A percentile compares a stretch with the other conserved stretches of the same genome.
These are phyloP conservation scores for Mellilla xanthometata DNA, from an alignment of 2,888 invertebrate species.

Conservation along the genomic window DNA sequence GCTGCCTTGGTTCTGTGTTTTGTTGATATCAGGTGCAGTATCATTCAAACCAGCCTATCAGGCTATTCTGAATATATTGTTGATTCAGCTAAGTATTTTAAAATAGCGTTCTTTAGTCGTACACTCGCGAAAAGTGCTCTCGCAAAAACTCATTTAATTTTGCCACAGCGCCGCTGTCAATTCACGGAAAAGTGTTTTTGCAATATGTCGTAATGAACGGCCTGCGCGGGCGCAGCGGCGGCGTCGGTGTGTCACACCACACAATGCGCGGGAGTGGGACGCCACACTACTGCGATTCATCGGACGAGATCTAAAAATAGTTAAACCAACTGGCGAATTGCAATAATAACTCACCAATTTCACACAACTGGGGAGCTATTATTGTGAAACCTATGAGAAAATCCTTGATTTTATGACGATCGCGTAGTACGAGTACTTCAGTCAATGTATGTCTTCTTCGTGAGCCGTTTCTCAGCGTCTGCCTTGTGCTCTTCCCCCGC, in stretches of 20 bases:
- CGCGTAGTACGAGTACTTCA: too few relatives aligned
- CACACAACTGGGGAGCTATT: too few relatives aligned
- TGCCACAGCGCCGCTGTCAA: conserved; percentile 17
- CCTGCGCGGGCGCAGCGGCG: conserved; percentile 29
- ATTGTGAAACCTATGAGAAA: too few relatives aligned
- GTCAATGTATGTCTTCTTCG: too few relatives aligned
- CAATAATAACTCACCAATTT: too few relatives aligned
- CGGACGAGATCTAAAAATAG: too few relatives aligned
- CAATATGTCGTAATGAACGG: conserved; percentile 18
- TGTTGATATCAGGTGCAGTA: too few relatives aligned
- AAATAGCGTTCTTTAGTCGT: conserved; percentile 16
- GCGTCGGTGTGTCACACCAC: conserved; percentile 47
- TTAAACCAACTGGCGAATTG: too few relatives aligned
- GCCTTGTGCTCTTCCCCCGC: too few relatives aligned
- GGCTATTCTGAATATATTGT: conserved; percentile 3
- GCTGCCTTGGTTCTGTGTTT: too few relatives aligned
- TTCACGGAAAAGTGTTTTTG: conserved; percentile 23
- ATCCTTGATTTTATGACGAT: too few relatives aligned
- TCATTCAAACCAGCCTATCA: background rate
- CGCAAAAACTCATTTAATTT: conserved; percentile 22
- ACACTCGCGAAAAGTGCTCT: conserved; percentile 18
- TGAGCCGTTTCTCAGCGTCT: too few relatives aligned
- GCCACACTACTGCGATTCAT: background rate
- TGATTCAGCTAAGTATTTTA: conserved; percentile 12
- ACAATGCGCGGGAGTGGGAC: conserved; percentile 41